Evolutionary conservation across 2,797 vertebrate genomes (phyloP), one percentile per base, ranked within the genome.

Genomic region (Mionectes olivaceus): DNA sequence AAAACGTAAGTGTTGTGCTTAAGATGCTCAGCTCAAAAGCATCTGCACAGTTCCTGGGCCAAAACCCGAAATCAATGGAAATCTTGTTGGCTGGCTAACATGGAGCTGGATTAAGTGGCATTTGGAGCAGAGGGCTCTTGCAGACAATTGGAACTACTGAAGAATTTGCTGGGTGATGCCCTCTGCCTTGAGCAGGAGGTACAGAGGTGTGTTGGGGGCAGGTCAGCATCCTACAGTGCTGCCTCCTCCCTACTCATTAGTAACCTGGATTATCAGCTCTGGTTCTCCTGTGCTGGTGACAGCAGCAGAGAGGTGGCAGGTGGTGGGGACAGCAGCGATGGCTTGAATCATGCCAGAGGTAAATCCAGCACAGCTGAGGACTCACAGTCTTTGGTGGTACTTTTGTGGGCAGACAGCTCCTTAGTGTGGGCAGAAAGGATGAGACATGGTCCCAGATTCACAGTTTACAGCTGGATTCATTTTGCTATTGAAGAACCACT

Each of bases 21-120:
- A 92, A 93, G 88, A 79, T 70, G 24, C 76, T 87, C 60, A 39
- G 71, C 77, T 82, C 49, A 86, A 92, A 94, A 90, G 52, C 52
- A 32, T 65, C 33, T 69, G 44, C 55, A 32, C 4, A 1, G 68
- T 44, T 90, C 46, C 37, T 53, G 75, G 83, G 68, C 80, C 87
- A 91, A 93, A 82, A 67, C 27, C 74, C 33, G 67, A 23, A 90
- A 88, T 71, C 77, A n/a, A 55, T 84, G 80, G 71, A 39, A 79
- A 83, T 56, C 44, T 65, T 88, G 41, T 61, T 94, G 75, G 49
- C 87, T 89, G 76, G 25, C 50, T 91, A 32, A 75, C 23, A 44
- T 0, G 3, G 73, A 73, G 23, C 21, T 61, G 87, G 55, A 33
- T 79, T 53, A 92, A 91, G 56, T 39, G 65, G 68, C 37, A 7